Evolutionary conservation across 2,113 vertebrate genomes (phyloP).

Genomic region (Panurus biarmicus): DNA sequence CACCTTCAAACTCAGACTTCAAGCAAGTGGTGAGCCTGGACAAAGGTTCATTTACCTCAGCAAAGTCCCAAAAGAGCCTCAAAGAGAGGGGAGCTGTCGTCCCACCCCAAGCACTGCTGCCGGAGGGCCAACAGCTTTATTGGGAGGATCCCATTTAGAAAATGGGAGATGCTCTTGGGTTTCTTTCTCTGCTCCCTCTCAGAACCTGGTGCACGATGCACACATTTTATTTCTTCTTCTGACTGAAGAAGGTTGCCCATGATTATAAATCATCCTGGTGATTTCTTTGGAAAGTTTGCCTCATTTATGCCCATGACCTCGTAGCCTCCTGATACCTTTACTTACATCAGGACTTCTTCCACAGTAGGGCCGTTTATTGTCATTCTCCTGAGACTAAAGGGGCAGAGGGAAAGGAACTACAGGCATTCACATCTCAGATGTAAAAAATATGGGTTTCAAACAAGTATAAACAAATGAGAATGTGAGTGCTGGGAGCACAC

Average conservation of each 20-base stretch:
- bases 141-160: neutral
- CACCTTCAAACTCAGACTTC: neutral
- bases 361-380: slow-evolving; percentile 24
- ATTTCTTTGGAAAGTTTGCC: slow-evolving; percentile 70
- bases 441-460: slow-evolving; percentile 53
- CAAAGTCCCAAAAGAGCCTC: neutral
- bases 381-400: slow-evolving; percentile 47
- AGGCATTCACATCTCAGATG: slow-evolving; percentile 24
- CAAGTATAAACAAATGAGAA: slow-evolving; percentile 59
- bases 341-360: slow-evolving; percentile 62
- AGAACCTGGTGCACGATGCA: slow-evolving; percentile 33
- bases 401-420: slow-evolving; percentile 50
- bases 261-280: slow-evolving; percentile 60
- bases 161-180: slow-evolving; percentile 15
- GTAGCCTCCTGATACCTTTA: slow-evolving; percentile 57
- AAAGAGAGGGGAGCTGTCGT: neutral
- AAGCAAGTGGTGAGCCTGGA: neutral
- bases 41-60: neutral
- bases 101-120: neutral
- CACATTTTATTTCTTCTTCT: slow-evolving; percentile 62
- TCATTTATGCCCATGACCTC: slow-evolving; percentile 59
- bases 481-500: slow-evolving; percentile 11
- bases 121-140: neutral
- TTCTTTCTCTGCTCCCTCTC: slow-evolving; percentile 55
- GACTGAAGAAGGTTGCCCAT: slow-evolving; percentile 43